Evolutionary conservation across 1,140 invertebrate species (phyloP), one percentile per base, ranked within the genome.

Genomic region (Eriosoma lanigerum): DNA sequence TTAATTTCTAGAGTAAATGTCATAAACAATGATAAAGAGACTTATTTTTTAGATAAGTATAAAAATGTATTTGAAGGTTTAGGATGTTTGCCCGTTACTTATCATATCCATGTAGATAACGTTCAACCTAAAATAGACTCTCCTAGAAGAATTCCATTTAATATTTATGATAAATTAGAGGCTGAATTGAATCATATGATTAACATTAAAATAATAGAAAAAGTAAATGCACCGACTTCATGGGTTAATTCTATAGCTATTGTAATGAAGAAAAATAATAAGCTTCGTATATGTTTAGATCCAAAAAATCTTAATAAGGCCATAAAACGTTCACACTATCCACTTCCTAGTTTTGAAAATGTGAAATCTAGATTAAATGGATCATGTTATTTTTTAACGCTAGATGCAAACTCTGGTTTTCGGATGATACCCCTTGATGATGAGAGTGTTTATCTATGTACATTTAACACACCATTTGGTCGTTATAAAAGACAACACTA

Each of bases 211-310:
- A 84, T 86, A 32, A 86, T 86, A 70, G 26, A 82, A 73, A 83
- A 83, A 82, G 84, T 84, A 32, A 70, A 82, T 15, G 82, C 84
- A 70, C 84, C 86, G 9, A 86, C 87, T 2, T 86, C 87, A 54
- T 89, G 87, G 86, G 86, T 88, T 0, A 86, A 86, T 82, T 83
- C 84, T 32, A 82, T 87, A 46, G 86, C 87, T 2, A 82, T 87
- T n/a, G 85, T 87, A 24, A 82, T 84, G 78, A 88, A 88, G 85
- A 81, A 82, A 38, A 85, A 87, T 84, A 85, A 85, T 44, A 82
- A 85, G 44, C 58, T 83, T 58, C 44, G 29, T 6, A 84, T 89
- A 46, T 89, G 87, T 83, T 80, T 89, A 24, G 87, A 89, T 83
- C 88, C 88, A 8, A 83, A 82, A 54, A 85, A 87, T 70, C 83